These are phyloP conservation scores for Melipona bicolor DNA, from an alignment of 2,888 invertebrate genomes.

Conservation along the genomic window DNA sequence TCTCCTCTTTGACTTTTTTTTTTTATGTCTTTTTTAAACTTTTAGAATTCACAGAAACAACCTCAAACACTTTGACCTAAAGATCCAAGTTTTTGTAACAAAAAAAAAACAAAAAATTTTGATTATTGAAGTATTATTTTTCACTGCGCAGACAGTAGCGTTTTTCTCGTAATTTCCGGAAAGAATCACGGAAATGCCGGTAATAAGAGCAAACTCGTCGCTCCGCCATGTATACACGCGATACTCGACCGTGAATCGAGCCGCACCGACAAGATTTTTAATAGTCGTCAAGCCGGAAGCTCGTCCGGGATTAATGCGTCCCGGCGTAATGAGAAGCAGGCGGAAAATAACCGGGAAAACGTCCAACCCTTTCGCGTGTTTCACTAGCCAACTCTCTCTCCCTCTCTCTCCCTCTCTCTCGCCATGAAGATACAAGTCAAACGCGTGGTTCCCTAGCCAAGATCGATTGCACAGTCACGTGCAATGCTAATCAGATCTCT, in stretches of 20 bases:
- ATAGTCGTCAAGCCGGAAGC: conserved; percentile 13
- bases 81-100: too few relatives aligned
- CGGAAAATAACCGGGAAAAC: not conserved
- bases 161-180: not conserved
- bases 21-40: not conserved
- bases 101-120: not conserved
- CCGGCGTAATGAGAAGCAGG: conserved; percentile 8
- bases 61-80: too few relatives aligned
- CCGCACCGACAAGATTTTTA: conserved; percentile 20
- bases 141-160: not conserved
- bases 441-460: not conserved
- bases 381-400: not conserved
- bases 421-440: not conserved
- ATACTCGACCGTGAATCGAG: not conserved
- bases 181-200: not conserved
- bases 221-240: not conserved
- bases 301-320: conserved; percentile 9
- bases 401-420: not conserved
- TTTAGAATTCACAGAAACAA: not conserved
- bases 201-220: not conserved
- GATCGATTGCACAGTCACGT: not conserved
- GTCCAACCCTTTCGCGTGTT: not conserved
- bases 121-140: not conserved
- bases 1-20: not conserved
- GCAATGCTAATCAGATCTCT: not conserved